phyloP scores from a whole-genome alignment of 1,140 invertebrate genomes.

The Manduca sexta region DNA sequence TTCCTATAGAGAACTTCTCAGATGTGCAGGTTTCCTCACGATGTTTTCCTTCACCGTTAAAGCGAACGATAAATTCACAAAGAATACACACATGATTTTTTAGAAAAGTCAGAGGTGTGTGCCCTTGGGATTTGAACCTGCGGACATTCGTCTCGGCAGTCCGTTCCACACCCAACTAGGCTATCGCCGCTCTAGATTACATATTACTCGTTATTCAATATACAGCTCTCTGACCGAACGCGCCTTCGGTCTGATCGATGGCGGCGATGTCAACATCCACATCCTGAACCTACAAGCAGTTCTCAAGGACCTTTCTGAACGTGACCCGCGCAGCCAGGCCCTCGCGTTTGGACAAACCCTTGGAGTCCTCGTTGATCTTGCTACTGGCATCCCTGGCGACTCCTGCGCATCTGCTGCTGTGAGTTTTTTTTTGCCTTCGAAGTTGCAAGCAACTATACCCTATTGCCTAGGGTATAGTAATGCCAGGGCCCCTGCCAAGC shows the following conservation, averaged over 20 bases:
- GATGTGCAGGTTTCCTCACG: too few relatives aligned
- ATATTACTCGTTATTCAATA: constrained; percentile 1
- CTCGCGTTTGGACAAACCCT: constrained; percentile 27
- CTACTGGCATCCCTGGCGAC: constrained; percentile 39
- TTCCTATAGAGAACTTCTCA: too few relatives aligned
- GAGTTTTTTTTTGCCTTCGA: constrained; percentile 13
- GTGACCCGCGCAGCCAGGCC: constrained; percentile 24
- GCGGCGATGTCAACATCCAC: constrained; percentile 42
- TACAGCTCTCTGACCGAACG: constrained; percentile 24
- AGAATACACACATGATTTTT: too few relatives aligned
- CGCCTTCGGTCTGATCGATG: constrained; percentile 27
- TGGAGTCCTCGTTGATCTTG: constrained; percentile 34
- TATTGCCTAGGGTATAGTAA: too few relatives aligned
- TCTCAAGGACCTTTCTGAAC: constrained; percentile 33
- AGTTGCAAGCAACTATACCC: neutral
- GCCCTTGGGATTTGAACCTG: too few relatives aligned
- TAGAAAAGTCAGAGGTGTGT: too few relatives aligned
- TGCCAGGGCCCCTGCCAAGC: too few relatives aligned
- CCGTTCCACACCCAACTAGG: too few relatives aligned
- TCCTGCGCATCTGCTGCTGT: constrained; percentile 44
- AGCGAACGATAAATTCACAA: too few relatives aligned
- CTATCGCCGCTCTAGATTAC: too few relatives aligned
- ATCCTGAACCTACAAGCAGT: constrained; percentile 26
- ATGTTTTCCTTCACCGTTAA: too few relatives aligned
- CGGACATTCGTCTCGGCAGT: too few relatives aligned